Evolutionary conservation across 2,113 vertebrate genomes (phyloP).

Genomic region (Catagonus wagneri): DNA sequence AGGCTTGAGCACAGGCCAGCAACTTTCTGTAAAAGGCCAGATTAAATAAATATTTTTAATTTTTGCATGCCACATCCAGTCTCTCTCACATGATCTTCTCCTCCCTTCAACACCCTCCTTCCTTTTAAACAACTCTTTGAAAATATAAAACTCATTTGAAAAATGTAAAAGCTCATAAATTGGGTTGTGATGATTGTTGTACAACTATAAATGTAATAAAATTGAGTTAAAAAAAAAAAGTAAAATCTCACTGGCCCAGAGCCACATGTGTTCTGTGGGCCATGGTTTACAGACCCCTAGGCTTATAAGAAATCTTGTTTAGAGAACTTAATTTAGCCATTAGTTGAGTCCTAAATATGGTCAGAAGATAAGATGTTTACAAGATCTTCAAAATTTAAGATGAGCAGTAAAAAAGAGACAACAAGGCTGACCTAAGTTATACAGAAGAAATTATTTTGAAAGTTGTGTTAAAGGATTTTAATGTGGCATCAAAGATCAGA

Average conservation of each 20-base stretch:
- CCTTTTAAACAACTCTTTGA: not conserved
- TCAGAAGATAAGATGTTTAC: not conserved
- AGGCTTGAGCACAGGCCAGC: not conserved
- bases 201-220: too few relatives aligned
- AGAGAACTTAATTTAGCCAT: slow-evolving; percentile 18
- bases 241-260: not conserved
- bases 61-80: not conserved
- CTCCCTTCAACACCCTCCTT: not conserved
- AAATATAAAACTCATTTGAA: not conserved
- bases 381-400: slow-evolving; percentile 19
- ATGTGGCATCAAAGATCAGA: not conserved
- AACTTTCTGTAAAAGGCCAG: slow-evolving; percentile 15
- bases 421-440: not conserved
- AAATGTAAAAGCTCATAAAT: not conserved
- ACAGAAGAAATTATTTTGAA: slow-evolving; percentile 59
- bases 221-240: not conserved
- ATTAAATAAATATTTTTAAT: slow-evolving; percentile 15
- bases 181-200: too few relatives aligned
- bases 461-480: slow-evolving; percentile 34
- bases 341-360: not conserved
- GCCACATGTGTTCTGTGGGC: not conserved
- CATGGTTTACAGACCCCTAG: not conserved
- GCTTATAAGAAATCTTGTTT: not conserved
- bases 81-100: not conserved
- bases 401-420: slow-evolving; percentile 9